Percentiles rank a stretch among this genome's conserved stretches.
phyloP scores from a whole-genome alignment of 1,140 invertebrate species.

The Latrodectus geometricus region DNA sequence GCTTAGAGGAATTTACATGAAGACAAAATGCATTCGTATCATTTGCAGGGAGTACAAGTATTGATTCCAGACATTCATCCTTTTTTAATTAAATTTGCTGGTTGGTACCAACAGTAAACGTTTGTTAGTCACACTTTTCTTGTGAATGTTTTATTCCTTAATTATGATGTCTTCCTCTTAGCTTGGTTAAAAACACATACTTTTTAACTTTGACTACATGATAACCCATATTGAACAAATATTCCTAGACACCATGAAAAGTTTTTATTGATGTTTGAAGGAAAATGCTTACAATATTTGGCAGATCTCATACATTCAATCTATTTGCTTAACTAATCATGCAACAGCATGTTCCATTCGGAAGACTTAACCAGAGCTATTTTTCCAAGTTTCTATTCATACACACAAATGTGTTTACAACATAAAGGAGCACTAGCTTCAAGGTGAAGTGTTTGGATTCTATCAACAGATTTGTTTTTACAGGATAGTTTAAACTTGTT shows the following conservation, averaged over 20 bases:
- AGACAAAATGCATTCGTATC: conserved; percentile 17
- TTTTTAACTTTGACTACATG: background rate
- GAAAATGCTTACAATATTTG: too few relatives aligned
- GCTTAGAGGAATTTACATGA: conserved; percentile 20
- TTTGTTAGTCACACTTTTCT: background rate
- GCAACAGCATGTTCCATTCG: background rate
- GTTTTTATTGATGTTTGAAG: too few relatives aligned
- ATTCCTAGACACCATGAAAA: background rate
- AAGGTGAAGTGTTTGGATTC: too few relatives aligned
- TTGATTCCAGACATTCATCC: conserved; percentile 6
- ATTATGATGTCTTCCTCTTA: background rate
- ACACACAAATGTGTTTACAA: background rate
- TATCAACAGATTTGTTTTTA: too few relatives aligned
- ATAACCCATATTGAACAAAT: background rate
- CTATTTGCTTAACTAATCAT: too few relatives aligned
- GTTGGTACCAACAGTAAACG: background rate
- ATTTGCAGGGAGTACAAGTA: conserved; percentile 12
- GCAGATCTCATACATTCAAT: too few relatives aligned
- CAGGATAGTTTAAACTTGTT: too few relatives aligned
- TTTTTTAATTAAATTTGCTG: background rate
- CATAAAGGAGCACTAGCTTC: background rate
- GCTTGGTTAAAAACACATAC: background rate
- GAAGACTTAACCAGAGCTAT: background rate
- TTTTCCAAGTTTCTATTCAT: background rate
- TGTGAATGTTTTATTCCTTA: conserved; percentile 1